Conservation (phyloP, 2,888 invertebrate species). For the Trichogramma dendrolimi region DNA sequence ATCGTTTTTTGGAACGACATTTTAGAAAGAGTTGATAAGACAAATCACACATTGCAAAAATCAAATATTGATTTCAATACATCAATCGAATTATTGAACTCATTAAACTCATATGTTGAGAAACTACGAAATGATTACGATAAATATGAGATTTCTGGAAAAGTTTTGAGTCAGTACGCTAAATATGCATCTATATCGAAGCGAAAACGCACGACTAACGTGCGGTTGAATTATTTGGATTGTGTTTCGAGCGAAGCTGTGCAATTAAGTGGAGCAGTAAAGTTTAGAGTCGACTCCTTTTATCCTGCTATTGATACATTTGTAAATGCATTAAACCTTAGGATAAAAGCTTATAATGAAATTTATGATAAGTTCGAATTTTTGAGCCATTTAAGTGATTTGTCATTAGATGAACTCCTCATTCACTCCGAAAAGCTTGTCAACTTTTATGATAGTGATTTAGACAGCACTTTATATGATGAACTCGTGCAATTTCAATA, state of each 20-base stretch:
- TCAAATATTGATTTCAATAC: conserved; percentile 14
- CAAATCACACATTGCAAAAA: conserved; percentile 17
- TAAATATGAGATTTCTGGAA: too few species aligned
- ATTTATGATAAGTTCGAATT: neutral
- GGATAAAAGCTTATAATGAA: conserved; percentile 6
- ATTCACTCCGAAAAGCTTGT: neutral
- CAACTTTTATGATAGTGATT: conserved; percentile 21
- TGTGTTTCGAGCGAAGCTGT: conserved; percentile 18
- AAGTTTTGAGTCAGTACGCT: too few species aligned
- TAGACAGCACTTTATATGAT: conserved; percentile 20
- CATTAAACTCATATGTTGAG: conserved; percentile 12
- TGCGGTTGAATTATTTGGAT: conserved; percentile 21
- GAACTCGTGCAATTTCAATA: conserved; percentile 21
- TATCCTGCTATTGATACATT: conserved; percentile 23
- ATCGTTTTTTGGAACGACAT: conserved; percentile 26
- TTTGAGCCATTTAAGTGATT: neutral
- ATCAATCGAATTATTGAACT: conserved; percentile 16
- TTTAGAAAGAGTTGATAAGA: conserved; percentile 18
- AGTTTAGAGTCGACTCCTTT: conserved; percentile 21
- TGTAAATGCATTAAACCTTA: conserved; percentile 15
- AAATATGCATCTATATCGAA: neutral
- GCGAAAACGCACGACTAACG: conserved; percentile 17
- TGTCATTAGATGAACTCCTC: neutral
- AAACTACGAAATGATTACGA: neutral
- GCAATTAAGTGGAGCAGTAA: conserved; percentile 13